phyloP scores from a whole-genome alignment of 1,140 invertebrate genomes.

The Riptortus pedestris region DNA sequence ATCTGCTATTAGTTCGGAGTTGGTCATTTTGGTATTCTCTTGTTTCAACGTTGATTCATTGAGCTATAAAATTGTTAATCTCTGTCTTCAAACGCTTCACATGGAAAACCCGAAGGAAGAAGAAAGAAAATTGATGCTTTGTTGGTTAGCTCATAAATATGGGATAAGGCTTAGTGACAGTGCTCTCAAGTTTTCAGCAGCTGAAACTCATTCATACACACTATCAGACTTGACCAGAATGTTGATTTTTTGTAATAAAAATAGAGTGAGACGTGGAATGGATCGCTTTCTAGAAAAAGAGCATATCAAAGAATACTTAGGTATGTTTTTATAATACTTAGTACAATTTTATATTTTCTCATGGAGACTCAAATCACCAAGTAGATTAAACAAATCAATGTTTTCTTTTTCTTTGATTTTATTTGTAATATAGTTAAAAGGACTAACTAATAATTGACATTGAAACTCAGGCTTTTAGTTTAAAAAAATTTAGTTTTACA shows the following conservation, averaged over 20 bases:
- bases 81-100: conserved; percentile 7
- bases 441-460: no score
- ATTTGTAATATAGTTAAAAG: no score
- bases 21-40: conserved; percentile 15
- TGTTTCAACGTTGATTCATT: conserved; percentile 8
- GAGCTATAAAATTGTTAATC: not conserved
- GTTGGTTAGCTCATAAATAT: conserved; percentile 6
- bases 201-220: conserved; percentile 5
- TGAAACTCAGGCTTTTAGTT: no score
- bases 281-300: not conserved
- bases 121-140: conserved; percentile 7
- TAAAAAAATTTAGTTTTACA: no score
- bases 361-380: no score
- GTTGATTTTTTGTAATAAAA: not conserved
- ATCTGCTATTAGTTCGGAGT: not conserved
- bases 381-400: no score
- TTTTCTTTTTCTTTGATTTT: no score
- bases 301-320: conserved; percentile 12
- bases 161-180: not conserved
- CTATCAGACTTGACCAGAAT: conserved; percentile 16
- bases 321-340: not conserved
- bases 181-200: not conserved
- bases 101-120: conserved; percentile 10
- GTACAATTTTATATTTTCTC: no score
- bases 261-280: not conserved